A percentile compares a stretch with the other conserved stretches of the same genome.
These are phyloP conservation scores for Tetranychus truncatus DNA, from an alignment of 2,888 invertebrate species.

Conservation along the genomic window DNA sequence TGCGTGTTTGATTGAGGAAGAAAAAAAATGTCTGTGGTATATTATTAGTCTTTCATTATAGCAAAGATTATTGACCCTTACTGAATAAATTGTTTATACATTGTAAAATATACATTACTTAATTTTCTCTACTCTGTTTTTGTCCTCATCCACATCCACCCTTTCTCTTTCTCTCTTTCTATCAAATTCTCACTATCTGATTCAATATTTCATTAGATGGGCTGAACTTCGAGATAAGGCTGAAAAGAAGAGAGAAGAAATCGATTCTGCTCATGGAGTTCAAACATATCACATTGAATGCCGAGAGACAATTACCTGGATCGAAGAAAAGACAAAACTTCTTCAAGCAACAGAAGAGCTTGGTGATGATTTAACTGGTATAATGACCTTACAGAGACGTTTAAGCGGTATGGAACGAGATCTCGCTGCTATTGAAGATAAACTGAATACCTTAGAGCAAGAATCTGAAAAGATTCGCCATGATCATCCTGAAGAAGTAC, in stretches of 20 bases:
- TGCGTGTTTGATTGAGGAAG: not conserved
- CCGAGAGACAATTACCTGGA: constrained; percentile 94
- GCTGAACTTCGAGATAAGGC: constrained; percentile 67
- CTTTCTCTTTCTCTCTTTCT: not conserved
- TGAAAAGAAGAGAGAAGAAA: constrained; percentile 81
- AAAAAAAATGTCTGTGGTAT: not conserved
- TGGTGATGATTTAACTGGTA: constrained; percentile 78
- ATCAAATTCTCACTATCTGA: constrained; percentile 14
- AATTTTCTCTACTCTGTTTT: constrained; percentile 1
- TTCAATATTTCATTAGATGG: constrained; percentile 33
- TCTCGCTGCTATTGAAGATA: constrained; percentile 92
- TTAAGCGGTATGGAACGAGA: constrained; percentile 97
- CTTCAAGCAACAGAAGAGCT: constrained; percentile 92
- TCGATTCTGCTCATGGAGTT: constrained; percentile 87
- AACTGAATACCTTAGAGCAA: constrained; percentile 74
- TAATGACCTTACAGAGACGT: constrained; percentile 91
- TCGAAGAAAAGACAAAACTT: constrained; percentile 96
- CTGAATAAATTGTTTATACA: not conserved
- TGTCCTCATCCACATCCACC: not conserved
- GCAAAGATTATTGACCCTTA: not conserved
- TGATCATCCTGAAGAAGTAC: constrained; percentile 86
- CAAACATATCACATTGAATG: constrained; percentile 99
- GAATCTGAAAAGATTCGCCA: constrained; percentile 80
- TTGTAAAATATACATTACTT: not conserved
- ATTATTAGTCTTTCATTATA: not conserved